Evolutionary conservation across 2,113 vertebrate species (phyloP).

Genomic region (Rhombomys opimus): DNA sequence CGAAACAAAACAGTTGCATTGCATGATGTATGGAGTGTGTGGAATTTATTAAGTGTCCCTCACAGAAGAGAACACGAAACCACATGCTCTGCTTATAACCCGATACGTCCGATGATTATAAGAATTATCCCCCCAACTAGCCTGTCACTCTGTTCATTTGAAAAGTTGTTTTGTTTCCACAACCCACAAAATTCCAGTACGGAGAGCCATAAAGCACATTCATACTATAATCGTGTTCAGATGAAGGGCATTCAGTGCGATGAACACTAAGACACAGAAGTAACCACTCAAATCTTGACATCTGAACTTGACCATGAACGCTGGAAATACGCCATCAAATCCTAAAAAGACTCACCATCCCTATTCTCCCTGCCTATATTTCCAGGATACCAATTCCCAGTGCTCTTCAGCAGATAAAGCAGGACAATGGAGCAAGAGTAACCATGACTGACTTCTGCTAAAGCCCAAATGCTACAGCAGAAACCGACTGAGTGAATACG

Average conservation of each 20-base stretch:
- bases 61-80: not conserved
- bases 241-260: not conserved
- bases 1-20: not conserved
- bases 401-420: not conserved
- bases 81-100: not conserved
- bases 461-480: not conserved
- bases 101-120: not conserved
- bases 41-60: slow-evolving; percentile 20
- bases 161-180: not conserved
- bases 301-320: not conserved
- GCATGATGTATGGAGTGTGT: not conserved
- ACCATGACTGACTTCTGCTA: not conserved
- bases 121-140: slow-evolving; percentile 37
- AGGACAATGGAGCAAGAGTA: not conserved
- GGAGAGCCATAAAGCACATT: not conserved
- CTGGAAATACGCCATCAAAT: not conserved
- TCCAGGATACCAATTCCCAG: not conserved
- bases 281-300: not conserved
- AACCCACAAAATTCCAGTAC: not conserved
- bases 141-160: not conserved
- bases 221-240: not conserved
- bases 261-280: not conserved
- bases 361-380: not conserved
- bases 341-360: not conserved
- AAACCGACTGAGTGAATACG: not conserved